Evolutionary conservation across 2,113 vertebrate genomes (phyloP).

Genomic region (Nestor notabilis): DNA sequence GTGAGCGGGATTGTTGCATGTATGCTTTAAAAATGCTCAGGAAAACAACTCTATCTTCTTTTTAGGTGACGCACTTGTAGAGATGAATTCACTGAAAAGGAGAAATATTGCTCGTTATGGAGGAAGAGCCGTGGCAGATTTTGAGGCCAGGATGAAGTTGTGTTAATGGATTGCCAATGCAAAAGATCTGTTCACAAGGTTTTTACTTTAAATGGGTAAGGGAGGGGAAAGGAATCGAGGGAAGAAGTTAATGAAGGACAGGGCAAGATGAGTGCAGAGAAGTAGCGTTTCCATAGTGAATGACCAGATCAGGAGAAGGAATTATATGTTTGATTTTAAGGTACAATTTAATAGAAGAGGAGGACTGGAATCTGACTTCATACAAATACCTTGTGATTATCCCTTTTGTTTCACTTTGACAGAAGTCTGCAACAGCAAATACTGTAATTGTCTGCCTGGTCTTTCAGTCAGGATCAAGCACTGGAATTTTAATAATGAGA

Average conservation of each 20-base stretch:
- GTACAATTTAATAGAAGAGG: background rate
- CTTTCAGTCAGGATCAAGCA: background rate
- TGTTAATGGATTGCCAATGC: background rate
- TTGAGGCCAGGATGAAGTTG: background rate
- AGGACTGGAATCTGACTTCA: background rate
- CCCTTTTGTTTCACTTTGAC: background rate
- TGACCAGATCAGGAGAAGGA: background rate
- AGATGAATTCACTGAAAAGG: background rate
- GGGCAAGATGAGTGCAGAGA: background rate
- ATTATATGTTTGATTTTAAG: background rate
- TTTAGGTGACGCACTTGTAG: background rate
- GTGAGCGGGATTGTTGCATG: background rate
- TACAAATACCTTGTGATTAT: background rate
- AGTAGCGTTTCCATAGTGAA: background rate
- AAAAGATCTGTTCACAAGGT: background rate
- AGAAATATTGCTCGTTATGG: background rate
- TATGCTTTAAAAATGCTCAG: background rate
- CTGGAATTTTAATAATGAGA: background rate
- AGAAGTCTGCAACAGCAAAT: background rate
- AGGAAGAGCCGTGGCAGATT: background rate
- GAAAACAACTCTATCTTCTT: constrained; percentile 21
- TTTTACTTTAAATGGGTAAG: background rate
- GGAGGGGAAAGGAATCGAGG: background rate
- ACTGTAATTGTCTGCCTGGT: background rate
- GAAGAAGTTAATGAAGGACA: background rate